These are phyloP conservation scores for Kryphioiulus occultus DNA, from an alignment of 2,888 invertebrate species.

Conservation along the genomic window DNA sequence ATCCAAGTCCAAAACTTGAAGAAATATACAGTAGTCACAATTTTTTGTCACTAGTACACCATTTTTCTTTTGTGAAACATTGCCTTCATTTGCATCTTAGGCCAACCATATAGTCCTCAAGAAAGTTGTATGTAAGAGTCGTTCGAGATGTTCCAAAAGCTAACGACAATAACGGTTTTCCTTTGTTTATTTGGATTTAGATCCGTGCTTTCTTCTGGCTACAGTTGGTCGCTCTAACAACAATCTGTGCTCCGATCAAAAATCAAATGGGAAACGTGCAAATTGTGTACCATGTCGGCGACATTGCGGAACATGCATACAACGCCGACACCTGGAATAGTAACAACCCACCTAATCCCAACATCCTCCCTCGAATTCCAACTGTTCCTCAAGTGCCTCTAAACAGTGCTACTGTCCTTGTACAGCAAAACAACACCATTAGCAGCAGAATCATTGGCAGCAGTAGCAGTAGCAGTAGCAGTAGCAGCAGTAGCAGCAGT, in stretches of 20 bases:
- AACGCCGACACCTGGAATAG: slow-evolving; percentile 18
- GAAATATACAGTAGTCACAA: no score
- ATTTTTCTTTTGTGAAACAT: no score
- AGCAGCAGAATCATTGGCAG: not conserved
- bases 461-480: not conserved
- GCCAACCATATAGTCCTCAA: no score
- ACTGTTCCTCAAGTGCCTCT: slow-evolving; percentile 18
- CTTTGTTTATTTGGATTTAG: not conserved
- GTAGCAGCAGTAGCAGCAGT: not conserved
- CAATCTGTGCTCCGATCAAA: slow-evolving; percentile 40
- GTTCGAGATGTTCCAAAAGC: not conserved
- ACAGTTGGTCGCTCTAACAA: slow-evolving; percentile 14
- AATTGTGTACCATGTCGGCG: slow-evolving; percentile 50
- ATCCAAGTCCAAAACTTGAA: no score
- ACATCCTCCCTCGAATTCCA: slow-evolving; percentile 6
- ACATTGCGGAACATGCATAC: slow-evolving; percentile 50
- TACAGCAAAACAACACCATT: not conserved
- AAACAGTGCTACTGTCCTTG: not conserved
- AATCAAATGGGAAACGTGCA: slow-evolving; percentile 46
- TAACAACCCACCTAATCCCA: not conserved
- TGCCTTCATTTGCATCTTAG: no score
- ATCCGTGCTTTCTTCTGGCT: slow-evolving; percentile 3
- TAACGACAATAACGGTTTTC: no score
- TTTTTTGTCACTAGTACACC: no score
- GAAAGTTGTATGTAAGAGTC: no score